phyloP scores from a whole-genome alignment of 2,888 invertebrate species.

The Rotaria macrura region DNA sequence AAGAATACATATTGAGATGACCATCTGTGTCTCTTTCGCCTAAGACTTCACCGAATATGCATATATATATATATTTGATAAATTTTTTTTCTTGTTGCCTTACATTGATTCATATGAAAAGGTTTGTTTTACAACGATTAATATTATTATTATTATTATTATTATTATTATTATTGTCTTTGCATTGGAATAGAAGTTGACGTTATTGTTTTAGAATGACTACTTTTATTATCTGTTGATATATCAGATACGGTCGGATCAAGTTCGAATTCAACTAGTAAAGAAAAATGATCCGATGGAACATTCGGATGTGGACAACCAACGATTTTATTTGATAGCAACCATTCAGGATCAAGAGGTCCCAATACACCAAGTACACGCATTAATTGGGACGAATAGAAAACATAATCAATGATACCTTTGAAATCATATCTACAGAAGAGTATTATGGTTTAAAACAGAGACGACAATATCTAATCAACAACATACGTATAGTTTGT shows the following conservation, averaged over 20 bases:
- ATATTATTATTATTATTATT: neutral
- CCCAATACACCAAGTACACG: constrained; percentile 84
- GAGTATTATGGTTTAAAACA: too few species aligned
- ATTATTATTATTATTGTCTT: neutral
- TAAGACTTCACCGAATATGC: neutral
- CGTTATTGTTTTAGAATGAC: neutral
- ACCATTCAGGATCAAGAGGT: constrained; percentile 80
- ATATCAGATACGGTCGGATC: constrained; percentile 13
- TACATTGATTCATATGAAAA: neutral
- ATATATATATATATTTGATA: too few species aligned
- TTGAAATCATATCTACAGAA: constrained; percentile 80
- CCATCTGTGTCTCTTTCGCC: neutral
- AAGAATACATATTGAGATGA: neutral
- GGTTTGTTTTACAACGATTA: too few species aligned
- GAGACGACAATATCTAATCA: neutral
- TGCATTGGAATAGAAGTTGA: neutral
- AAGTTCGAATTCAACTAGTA: constrained; percentile 46
- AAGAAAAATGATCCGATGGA: constrained; percentile 60
- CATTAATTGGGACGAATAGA: constrained; percentile 89
- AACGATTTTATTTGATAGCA: constrained; percentile 30
- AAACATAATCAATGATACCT: constrained; percentile 98
- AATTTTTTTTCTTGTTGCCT: too few species aligned
- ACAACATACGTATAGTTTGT: constrained; percentile 80
- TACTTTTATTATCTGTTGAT: neutral
- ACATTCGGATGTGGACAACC: constrained; percentile 76